These are phyloP conservation scores for Liparis tanakae DNA, from an alignment of 2,797 vertebrate genomes.

Conservation along the genomic window DNA sequence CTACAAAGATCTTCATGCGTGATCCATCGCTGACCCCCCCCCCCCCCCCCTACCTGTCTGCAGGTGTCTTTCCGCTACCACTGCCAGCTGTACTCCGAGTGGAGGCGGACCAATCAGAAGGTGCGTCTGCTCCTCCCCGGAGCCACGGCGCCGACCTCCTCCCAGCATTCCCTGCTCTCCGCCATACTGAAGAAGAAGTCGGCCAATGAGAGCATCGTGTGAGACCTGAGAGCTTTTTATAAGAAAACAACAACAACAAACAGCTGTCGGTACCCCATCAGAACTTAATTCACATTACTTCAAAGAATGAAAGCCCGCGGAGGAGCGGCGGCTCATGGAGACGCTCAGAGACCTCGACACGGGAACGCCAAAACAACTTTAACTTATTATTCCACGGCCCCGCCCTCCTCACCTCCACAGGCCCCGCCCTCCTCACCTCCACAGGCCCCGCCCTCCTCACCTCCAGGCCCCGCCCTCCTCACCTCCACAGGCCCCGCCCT, in stretches of 20 bases:
- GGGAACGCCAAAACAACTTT: not conserved
- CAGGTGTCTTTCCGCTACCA: slow-evolving; percentile 98
- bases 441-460: too few species aligned
- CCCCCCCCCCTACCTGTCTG: not conserved
- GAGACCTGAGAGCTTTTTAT: slow-evolving; percentile 74
- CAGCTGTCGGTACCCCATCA: slow-evolving; percentile 24
- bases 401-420: too few species aligned
- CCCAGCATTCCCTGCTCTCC: slow-evolving; percentile 89
- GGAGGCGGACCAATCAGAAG: slow-evolving; percentile 96
- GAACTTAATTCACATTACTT: slow-evolving; percentile 26
- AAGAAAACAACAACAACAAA: not conserved
- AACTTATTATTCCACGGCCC: too few species aligned
- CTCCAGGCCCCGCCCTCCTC: too few species aligned
- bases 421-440: too few species aligned
- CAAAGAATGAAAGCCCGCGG: slow-evolving; percentile 3
- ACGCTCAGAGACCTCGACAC: slow-evolving; percentile 7
- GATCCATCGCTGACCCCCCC: not conserved
- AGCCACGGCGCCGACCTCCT: slow-evolving; percentile 80
- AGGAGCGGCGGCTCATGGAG: not conserved
- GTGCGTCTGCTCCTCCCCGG: slow-evolving; percentile 90
- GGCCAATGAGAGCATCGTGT: slow-evolving; percentile 91
- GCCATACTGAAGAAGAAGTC: slow-evolving; percentile 89
- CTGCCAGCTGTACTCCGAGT: slow-evolving; percentile 97
- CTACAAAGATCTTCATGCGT: too few species aligned
- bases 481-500: too few species aligned